Evolutionary conservation across 2,113 vertebrate species (phyloP), one percentile per base, ranked within the genome.

Genomic region (Bufo gargarizans): DNA sequence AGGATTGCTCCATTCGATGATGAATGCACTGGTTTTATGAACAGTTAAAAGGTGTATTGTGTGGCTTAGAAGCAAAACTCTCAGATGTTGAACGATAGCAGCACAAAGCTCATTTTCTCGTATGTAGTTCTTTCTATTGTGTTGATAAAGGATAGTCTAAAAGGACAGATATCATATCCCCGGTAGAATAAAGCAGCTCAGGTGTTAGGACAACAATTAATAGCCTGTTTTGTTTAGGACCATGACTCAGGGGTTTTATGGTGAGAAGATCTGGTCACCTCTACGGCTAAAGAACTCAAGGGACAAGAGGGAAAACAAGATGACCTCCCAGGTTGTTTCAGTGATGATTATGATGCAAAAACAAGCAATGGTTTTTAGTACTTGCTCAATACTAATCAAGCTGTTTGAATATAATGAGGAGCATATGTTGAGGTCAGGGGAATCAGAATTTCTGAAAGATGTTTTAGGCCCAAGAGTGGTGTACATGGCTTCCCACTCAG

Each of bases 201-300:
- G 87, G 87, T 88, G 87, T 83, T 88, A 69, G 87, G 87, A 88
- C 87, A 88, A 50, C 87, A 84, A 84, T 88, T 88, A 88, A 88
- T 67, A 84, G 59, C 47, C 72, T 88, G 87, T 88, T 88, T 88
- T 84, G 72, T 47, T 88, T 33, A 47, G 69, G 49, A n/a, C 86
- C 63, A 43, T 84, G 87, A 84, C 87, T 88, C 87, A 84, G 19
- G 87, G 80, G 87, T 49, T 88, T 84, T 77, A 71, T 33, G 19
- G 12, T 56, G 81, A 63, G 74, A 77, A 78, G 80, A 77, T 77
- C 14, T 84, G 81, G 87, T 88, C 87, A 88, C 59, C 72, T 84
- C 58, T 77, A 55, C 55, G 58, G 79, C 71, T 53, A 6, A 88
- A 84, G 43, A 61, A 53, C 86, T 83, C 69, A 49, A 49, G 86